Evolutionary conservation across 2,888 invertebrate species (phyloP).

Genomic region (Oscheius onirici): DNA sequence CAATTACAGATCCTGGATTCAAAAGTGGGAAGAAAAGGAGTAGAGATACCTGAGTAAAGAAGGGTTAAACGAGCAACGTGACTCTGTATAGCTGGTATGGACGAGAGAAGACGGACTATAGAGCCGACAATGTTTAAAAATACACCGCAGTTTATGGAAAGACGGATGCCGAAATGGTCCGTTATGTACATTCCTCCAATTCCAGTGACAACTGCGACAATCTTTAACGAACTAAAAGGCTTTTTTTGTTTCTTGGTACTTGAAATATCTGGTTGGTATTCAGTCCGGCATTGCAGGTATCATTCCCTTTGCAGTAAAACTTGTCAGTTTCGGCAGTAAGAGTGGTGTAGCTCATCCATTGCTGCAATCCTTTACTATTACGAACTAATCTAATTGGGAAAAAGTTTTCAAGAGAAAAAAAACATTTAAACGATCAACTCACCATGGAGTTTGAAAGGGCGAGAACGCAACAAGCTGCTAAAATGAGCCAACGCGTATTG

Average conservation of each 20-base stretch:
- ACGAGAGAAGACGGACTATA: conserved; percentile 41
- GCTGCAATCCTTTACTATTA: conserved; percentile 41
- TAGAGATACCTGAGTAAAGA: conserved; percentile 36
- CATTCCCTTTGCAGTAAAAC: conserved; percentile 56
- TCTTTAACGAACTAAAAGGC: conserved; percentile 37
- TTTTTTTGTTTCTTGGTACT: conserved; percentile 31
- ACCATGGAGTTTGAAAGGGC: conserved; percentile 68
- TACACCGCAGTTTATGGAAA: conserved; percentile 52
- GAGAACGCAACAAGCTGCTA: conserved; percentile 60
- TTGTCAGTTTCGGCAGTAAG: conserved; percentile 50
- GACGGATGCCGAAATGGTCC: conserved; percentile 67
- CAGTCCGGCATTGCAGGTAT: conserved; percentile 51
- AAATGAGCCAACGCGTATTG: conserved; percentile 60
- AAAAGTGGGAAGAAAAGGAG: too few species aligned
- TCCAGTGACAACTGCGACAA: conserved; percentile 65
- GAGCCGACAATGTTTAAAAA: conserved; percentile 43
- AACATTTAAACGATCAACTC: background rate
- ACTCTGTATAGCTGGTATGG: conserved; percentile 37
- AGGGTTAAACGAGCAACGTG: conserved; percentile 33
- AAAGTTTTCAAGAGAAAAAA: background rate
- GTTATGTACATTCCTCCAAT: conserved; percentile 69
- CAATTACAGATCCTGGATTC: conserved; percentile 56
- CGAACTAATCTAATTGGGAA: background rate
- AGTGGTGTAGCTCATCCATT: conserved; percentile 66
- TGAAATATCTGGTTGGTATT: conserved; percentile 65